Base-by-base conservation (phyloP, 2,888 invertebrate genomes). In the Coleophora deauratella region DNA sequence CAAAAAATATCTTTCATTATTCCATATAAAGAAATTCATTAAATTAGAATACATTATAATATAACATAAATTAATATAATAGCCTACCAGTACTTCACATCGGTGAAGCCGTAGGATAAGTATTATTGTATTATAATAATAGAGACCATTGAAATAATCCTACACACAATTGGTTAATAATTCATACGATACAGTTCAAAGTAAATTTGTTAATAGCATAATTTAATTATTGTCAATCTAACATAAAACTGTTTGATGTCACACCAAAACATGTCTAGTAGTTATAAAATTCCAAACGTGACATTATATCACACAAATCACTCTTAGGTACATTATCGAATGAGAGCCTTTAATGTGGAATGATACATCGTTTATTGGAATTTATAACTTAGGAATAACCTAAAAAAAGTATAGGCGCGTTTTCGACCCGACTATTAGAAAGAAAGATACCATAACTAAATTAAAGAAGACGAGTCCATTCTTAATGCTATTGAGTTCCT, bases 291-390 rank as follows among this genome's bases (percentile, higher is more conserved):
- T 45, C 49, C 55, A 55, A 52, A 43, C 52, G 51, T 55, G 51
- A 57, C 71, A 75, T 75, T 71, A 73, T 75, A 64, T 64, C 55
- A 57, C 59, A 57, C 66, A 21, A 3, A 21, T 6, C 21, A 21
- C 21, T 21, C 21, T 21, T 21, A 21, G 55, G 56, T 51, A 56
- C 51, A 54, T 49, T 49, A 42, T 27, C 27, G 37, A 34, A 15
- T 44, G 50, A 49, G 51, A 54, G 51, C 47, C 49, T 45, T 47
- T 48, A 50, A 43, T 47, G 47, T 55, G 61, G 66, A 62, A 65
- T 63, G 52, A 46, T 52, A 33, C 32, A 40, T 40, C 37, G 41
- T 38, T 21, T 35, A 36, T 11, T 45, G 43, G 40, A 48, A 43
- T 40, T 33, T 13, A 33, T 34, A 12, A 4, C 21, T 21, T 21